Base-by-base conservation (phyloP, 2,888 invertebrate species). In the Darwinula stevensoni region DNA sequence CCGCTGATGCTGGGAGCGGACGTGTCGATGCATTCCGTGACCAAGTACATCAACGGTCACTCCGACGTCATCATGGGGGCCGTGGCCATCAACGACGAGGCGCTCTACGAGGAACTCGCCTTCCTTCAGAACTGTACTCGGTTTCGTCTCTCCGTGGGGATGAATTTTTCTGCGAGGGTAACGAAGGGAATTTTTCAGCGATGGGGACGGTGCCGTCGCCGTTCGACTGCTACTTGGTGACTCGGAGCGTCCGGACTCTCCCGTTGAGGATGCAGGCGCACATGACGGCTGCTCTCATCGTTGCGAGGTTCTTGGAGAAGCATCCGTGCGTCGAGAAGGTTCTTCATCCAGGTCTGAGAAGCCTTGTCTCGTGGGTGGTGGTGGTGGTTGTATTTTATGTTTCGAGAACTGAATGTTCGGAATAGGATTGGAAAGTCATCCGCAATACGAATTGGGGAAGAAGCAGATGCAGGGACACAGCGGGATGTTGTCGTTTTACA, bases 21-120 rank as follows among this genome's bases (percentile, higher is more conserved):
- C 50, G 56, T 91, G 33, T 72, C 70, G 2, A 56, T 78, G 42
- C 86, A 94, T 52, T 94, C 94, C 0, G 46, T 88, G 33, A 86
- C 88, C 0, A 97, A 97, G 53, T 97, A 91, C 48, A 76, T 97
- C 67, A 97, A 97, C 52, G 94, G 94, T 1, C 94, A 97, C 53
- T 70, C 80, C 1, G 94, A 97, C 55, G 74, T 86, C 14, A 67
- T 94, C 4, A 94, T 97, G 94, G 94, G 94, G 2, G 72, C 76
- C 12, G 63, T 70, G 4, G 57, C 74, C 18, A 62, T 72, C 3
- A 78, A 67, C 41, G 60, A 66, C 41, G 65, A 72, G 27, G 63
- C 63, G 29, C 43, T 88, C 3, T 66, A 65, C 37, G 54, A 66
- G 9, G 62, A 61, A 45, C 52, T 97, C 18, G 60, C 66, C 40